Conservation (phyloP, 2,797 vertebrate genomes). For the Manis javanica region DNA sequence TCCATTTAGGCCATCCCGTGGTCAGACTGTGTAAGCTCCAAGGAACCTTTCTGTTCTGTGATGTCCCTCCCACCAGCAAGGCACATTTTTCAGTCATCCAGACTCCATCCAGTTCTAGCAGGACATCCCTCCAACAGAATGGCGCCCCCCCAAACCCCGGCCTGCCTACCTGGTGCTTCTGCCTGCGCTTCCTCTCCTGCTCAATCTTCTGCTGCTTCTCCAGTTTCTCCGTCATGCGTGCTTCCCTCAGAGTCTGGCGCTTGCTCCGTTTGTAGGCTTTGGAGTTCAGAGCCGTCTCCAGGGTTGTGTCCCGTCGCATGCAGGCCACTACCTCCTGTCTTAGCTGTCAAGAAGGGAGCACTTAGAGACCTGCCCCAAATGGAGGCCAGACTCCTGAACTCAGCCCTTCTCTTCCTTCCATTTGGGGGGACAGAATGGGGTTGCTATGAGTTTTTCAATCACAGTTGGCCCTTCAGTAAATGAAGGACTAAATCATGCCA, state of each 20-base stretch:
- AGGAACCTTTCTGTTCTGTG: background rate
- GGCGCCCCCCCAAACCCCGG: too few species aligned
- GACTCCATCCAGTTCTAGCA: background rate
- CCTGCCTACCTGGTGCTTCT: slow-evolving; percentile 95
- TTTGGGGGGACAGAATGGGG: background rate
- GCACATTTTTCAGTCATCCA: background rate
- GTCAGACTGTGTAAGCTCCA: accelerated
- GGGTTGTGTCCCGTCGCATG: slow-evolving; percentile 96
- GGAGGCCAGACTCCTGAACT: background rate
- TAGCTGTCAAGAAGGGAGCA: slow-evolving; percentile 86
- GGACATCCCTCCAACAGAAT: accelerated
- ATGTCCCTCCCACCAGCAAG: accelerated
- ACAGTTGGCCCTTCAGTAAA: background rate
- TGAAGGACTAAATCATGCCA: background rate
- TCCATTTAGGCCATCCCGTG: background rate
- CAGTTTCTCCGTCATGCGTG: slow-evolving; percentile 98
- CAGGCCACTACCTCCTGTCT: slow-evolving; percentile 98
- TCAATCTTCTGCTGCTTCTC: slow-evolving; percentile 99
- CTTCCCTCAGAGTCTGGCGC: slow-evolving; percentile 96
- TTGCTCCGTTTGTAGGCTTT: slow-evolving; percentile 99
- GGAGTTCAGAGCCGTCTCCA: slow-evolving; percentile 98
- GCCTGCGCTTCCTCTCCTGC: slow-evolving; percentile 97
- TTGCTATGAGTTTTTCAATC: background rate
- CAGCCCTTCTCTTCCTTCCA: background rate
- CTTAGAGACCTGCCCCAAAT: background rate